Evolutionary conservation across 1,140 invertebrate species (phyloP), one percentile per base, ranked within the genome.

Genomic region (Papilio polytes): DNA sequence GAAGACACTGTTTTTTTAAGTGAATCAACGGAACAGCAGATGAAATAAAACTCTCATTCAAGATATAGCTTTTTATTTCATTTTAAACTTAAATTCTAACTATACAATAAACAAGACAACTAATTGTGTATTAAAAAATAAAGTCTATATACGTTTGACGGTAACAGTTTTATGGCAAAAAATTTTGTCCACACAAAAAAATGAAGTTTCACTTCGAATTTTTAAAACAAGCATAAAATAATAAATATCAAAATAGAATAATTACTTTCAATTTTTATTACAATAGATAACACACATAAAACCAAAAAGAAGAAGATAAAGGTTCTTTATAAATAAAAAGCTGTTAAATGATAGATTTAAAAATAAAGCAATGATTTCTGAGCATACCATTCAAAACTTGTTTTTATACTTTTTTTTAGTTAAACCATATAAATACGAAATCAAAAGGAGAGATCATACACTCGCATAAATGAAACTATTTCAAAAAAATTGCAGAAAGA

Each of bases 51-150:
- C 63, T 31, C 12, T 15, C 26, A 20, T 8, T 22, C 9, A 22
- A 53, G 74, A 46, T 51, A 76, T 48, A 76, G n/a, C 20, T 76
- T 76, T 76, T 76, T 76, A 26, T 76, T 46, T 48, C 74, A 51
- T 51, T 76, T 76, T 26, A 51, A 26, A 76, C 74, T 46, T 76
- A 76, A 70, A 48, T 46, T 76, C 74, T 76, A 76, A 51, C 74
- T 76, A 76, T 76, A 53, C 74, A 51, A 76, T 76, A 76, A 76
- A 76, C 74, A 76, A 53, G 74, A 76, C 4, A 22, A 48, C 74
- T 76, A 41, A 7, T 8, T 76, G 20, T 26, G 44, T 48, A 74
- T 74, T 74, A 46, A 74, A 74, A 74, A 74, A 20, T 46, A 74
- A 74, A 74, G 20, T 48, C 41, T 74, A 74, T 74, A 74, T 46